These are phyloP conservation scores for Saccopteryx leptura DNA, from an alignment of 2,113 vertebrate genomes.

Conservation along the genomic window DNA sequence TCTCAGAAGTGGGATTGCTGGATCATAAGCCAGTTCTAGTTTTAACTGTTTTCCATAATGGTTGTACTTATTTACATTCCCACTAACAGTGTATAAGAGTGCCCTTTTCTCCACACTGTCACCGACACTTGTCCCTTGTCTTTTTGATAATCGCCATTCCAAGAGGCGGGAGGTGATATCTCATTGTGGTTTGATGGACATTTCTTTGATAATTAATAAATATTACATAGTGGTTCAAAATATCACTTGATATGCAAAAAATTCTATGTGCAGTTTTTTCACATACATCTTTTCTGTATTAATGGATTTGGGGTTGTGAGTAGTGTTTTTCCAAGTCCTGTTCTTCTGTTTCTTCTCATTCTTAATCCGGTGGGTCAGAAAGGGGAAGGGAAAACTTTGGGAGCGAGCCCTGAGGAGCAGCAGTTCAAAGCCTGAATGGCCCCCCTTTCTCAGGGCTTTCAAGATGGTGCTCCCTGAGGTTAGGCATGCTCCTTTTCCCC, in stretches of 20 bases:
- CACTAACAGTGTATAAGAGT: too few species aligned
- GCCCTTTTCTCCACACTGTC: not conserved
- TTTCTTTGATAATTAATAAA: not conserved
- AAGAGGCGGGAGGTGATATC: not conserved
- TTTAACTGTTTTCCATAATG: not conserved
- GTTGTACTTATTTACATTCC: too few species aligned
- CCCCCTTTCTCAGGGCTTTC: not conserved
- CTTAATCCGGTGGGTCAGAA: not conserved
- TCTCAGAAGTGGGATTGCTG: not conserved
- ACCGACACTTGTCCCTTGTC: not conserved
- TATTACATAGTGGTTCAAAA: not conserved
- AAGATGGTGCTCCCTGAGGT: too few species aligned
- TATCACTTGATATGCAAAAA: not conserved
- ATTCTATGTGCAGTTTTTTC: not conserved
- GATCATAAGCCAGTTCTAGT: not conserved
- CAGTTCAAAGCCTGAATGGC: not conserved
- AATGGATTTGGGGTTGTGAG: not conserved
- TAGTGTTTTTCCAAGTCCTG: not conserved
- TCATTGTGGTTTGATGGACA: not conserved
- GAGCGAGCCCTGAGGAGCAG: not conserved
- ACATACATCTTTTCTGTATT: not conserved
- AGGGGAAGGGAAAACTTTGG: not conserved
- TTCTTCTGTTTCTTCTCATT: slow-evolving; percentile 2
- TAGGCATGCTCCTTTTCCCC: not conserved
- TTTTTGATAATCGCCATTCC: not conserved